Conservation (phyloP, 2,113 vertebrate species). For the Origma solitaria region DNA sequence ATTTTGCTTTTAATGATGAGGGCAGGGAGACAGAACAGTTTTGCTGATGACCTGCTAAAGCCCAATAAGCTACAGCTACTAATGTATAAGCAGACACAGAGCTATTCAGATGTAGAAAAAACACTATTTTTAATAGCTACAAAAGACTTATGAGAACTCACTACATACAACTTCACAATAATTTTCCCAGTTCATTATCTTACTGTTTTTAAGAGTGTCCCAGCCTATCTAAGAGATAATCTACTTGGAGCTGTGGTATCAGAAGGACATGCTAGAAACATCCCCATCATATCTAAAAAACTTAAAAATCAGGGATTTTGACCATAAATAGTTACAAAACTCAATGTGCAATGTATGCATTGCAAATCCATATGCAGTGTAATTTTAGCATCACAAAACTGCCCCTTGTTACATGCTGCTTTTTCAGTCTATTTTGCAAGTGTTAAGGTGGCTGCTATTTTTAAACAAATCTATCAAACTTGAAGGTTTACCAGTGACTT, state of each 20-base stretch:
- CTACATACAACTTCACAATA: not conserved
- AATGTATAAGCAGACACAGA: not conserved
- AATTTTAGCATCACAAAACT: constrained; percentile 51
- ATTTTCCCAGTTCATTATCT: not conserved
- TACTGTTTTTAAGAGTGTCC: not conserved
- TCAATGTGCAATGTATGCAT: not conserved
- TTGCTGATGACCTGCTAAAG: not conserved
- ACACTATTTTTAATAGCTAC: not conserved
- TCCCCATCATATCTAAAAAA: not conserved
- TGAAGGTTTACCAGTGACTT: constrained; percentile 35
- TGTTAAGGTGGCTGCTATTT: constrained; percentile 48
- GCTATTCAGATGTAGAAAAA: not conserved
- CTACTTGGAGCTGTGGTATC: not conserved
- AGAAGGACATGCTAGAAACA: not conserved
- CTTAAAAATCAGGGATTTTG: not conserved
- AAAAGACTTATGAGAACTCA: not conserved
- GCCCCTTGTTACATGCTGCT: constrained; percentile 21
- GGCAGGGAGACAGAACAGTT: not conserved
- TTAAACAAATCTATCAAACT: constrained; percentile 49
- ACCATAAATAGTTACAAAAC: constrained; percentile 8
- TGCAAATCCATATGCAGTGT: constrained; percentile 18
- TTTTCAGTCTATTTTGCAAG: constrained; percentile 51
- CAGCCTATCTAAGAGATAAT: not conserved
- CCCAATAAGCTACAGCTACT: not conserved
- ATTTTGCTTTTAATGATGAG: not conserved